Conservation (phyloP, 2,888 invertebrate genomes). For the Cotesia congregata region DNA sequence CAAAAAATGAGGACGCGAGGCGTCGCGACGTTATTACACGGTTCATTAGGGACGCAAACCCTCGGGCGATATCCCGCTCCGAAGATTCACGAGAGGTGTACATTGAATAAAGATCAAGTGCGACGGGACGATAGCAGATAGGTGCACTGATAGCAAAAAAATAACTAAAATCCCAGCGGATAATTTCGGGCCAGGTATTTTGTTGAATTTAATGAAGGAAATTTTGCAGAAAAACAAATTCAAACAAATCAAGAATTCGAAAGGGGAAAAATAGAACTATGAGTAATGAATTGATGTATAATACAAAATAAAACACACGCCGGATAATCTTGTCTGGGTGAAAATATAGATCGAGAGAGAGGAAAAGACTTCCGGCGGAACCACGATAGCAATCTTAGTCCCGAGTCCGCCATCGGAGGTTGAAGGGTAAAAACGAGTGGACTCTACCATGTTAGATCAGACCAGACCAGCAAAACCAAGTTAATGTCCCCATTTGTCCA, state of each 20-base stretch:
- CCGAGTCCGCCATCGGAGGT: slow-evolving; percentile 23
- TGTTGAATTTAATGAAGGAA: slow-evolving; percentile 23
- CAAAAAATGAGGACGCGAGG: slow-evolving; percentile 36
- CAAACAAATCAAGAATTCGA: neutral
- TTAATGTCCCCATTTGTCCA: slow-evolving; percentile 68
- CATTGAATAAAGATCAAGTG: slow-evolving; percentile 26
- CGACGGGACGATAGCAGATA: slow-evolving; percentile 31
- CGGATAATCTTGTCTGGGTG: slow-evolving; percentile 37
- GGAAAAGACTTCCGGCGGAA: slow-evolving; percentile 62
- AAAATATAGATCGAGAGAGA: slow-evolving; percentile 32
- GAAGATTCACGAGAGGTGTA: slow-evolving; percentile 44
- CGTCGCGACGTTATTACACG: slow-evolving; percentile 65
- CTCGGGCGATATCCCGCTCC: slow-evolving; percentile 42
- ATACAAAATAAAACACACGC: neutral
- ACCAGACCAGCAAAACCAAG: slow-evolving; percentile 60
- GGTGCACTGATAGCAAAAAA: neutral
- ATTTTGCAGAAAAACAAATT: slow-evolving; percentile 3
- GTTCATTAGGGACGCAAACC: slow-evolving; percentile 64
- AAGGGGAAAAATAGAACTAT: neutral
- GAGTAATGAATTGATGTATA: too few relatives aligned
- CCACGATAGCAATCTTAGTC: slow-evolving; percentile 64
- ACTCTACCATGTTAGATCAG: slow-evolving; percentile 8
- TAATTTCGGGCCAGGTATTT: slow-evolving; percentile 7
- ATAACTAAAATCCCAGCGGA: neutral
- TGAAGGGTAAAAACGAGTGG: slow-evolving; percentile 7